phyloP scores from a whole-genome alignment of 2,888 invertebrate species.

The Patella caerulea region DNA sequence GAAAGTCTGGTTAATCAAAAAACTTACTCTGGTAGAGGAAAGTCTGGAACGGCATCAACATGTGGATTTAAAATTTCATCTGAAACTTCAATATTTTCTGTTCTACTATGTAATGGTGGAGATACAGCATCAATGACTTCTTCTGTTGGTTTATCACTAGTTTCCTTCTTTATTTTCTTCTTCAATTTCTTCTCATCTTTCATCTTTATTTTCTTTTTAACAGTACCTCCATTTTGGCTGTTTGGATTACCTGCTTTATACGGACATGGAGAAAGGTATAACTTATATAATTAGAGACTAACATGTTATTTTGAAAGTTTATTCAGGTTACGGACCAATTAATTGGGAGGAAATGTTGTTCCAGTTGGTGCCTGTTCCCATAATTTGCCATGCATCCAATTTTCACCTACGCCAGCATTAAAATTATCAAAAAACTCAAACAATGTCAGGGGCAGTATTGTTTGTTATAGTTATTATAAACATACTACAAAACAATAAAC shows the following conservation, averaged over 20 bases:
- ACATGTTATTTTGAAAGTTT: too few relatives aligned
- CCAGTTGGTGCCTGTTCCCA: too few relatives aligned
- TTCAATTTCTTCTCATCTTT: conserved; percentile 52
- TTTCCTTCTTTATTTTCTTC: conserved; percentile 40
- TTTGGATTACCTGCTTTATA: not conserved
- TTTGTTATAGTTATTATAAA: too few relatives aligned
- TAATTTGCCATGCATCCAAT: too few relatives aligned
- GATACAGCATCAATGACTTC: conserved; percentile 25
- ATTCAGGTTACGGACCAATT: too few relatives aligned
- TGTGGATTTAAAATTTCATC: conserved; percentile 35
- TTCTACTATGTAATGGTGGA: conserved; percentile 16
- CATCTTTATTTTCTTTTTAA: conserved; percentile 52
- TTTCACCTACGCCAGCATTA: too few relatives aligned
- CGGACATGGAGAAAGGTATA: not conserved
- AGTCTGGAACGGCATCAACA: conserved; percentile 44
- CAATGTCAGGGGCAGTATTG: too few relatives aligned
- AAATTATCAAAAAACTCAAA: too few relatives aligned
- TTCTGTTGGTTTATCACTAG: conserved; percentile 20
- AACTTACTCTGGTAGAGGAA: conserved; percentile 47
- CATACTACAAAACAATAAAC: too few relatives aligned
- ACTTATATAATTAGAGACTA: not conserved
- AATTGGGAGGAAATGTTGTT: too few relatives aligned
- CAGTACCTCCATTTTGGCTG: not conserved
- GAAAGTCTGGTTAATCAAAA: too few relatives aligned
- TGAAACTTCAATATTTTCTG: conserved; percentile 30